Evolutionary conservation across 2,797 vertebrate genomes (phyloP).

Genomic region (Fundulus diaphanus): DNA sequence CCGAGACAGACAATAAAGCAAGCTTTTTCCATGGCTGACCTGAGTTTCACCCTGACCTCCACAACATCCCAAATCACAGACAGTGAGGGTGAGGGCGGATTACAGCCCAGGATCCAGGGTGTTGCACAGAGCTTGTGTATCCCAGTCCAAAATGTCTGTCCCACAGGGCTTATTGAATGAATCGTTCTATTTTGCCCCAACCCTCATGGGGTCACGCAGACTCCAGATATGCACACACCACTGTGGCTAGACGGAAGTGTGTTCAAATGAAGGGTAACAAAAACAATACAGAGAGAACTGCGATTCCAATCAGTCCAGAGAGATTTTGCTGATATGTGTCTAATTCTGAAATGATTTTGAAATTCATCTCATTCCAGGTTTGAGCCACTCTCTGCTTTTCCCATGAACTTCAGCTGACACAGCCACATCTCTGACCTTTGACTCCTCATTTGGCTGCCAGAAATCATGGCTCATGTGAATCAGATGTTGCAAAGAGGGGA

Average conservation of each 20-base stretch:
- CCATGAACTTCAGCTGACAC: conserved; percentile 75
- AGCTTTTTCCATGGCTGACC: conserved; percentile 77
- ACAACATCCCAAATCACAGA: conserved; percentile 69
- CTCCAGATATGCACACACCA: conserved; percentile 50
- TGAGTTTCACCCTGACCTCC: conserved; percentile 76
- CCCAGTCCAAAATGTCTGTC: conserved; percentile 57
- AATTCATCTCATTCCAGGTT: conserved; percentile 57
- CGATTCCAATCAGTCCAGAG: conserved; percentile 21
- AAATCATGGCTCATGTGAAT: conserved; percentile 71
- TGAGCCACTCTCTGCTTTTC: conserved; percentile 61
- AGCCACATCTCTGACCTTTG: conserved; percentile 66
- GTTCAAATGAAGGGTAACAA: conserved; percentile 40
- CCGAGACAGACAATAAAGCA: conserved; percentile 70
- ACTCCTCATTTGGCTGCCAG: conserved; percentile 52
- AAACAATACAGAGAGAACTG: conserved; percentile 41
- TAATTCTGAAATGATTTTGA: conserved; percentile 42
- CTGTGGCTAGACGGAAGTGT: conserved; percentile 27
- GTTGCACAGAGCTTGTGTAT: conserved; percentile 42
- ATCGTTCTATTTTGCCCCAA: conserved; percentile 36
- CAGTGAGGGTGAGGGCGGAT: conserved; percentile 72
- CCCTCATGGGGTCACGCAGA: conserved; percentile 53
- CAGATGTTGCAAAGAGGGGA: conserved; percentile 67
- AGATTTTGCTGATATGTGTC: conserved; percentile 21
- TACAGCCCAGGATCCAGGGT: conserved; percentile 59
- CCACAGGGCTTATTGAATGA: conserved; percentile 48